Base-by-base conservation (phyloP, 2,888 invertebrate genomes). In the Isoperla grammatica region DNA sequence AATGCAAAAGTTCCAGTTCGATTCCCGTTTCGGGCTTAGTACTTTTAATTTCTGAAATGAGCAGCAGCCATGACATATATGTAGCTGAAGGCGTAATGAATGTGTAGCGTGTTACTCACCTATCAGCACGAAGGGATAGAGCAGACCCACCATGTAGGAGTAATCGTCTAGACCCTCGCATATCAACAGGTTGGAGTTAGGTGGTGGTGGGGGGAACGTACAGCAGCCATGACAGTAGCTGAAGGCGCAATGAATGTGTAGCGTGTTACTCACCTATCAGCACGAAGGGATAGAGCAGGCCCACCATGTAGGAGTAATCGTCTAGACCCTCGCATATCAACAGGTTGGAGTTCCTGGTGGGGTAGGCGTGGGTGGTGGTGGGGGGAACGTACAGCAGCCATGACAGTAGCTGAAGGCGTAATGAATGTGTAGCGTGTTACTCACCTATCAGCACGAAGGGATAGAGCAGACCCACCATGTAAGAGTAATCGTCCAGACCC, bases 41-140 rank as follows among this genome's bases (percentile, higher is more conserved):
- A n/a, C n/a, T n/a, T n/a, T n/a, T n/a, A n/a, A n/a, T n/a, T n/a
- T n/a, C n/a, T n/a, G n/a, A n/a, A n/a, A n/a, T n/a, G n/a, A n/a
- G n/a, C n/a, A n/a, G n/a, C n/a, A n/a, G n/a, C n/a, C n/a, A n/a
- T n/a, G n/a, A n/a, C n/a, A n/a, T n/a, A n/a, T n/a, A n/a, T n/a
- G n/a, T n/a, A n/a, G n/a, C n/a, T n/a, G n/a, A n/a, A n/a, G n/a
- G n/a, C n/a, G n/a, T n/a, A n/a, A n/a, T n/a, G n/a, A n/a, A n/a
- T n/a, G n/a, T n/a, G n/a, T n/a, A n/a, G n/a, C n/a, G n/a, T n/a
- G n/a, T n/a, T 15, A 54, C 61, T 62, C 61, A 73, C 78, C 73
- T 63, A 81, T 78, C 17, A 81, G 70, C 29, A 79, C 61, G 43
- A 79, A 76, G 0, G 81, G 80, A 64, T 80, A 81, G 37, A 77